Base-by-base conservation (phyloP, 2,113 vertebrate species). In the Himantopus leucocephalus region DNA sequence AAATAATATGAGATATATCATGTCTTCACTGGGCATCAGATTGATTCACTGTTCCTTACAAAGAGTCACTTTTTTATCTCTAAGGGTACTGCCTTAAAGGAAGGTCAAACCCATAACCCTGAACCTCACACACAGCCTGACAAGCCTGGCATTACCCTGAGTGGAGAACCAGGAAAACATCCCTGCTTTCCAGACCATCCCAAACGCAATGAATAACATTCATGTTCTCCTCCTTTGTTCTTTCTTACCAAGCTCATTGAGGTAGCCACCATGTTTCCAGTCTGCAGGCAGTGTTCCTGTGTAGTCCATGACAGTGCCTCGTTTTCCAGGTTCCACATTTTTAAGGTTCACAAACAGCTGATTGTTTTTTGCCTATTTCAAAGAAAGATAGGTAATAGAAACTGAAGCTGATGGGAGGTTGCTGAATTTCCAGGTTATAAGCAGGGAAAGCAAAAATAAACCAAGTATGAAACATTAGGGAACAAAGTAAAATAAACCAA, bases 191-290 rank as follows among this genome's bases (percentile, higher is more conserved):
- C 30, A 66, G 15, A 35, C 37, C 29, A 27, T 60, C 37, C 35
- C 35, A 86, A 62, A 43, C 11, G 43, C 21, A 70, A 9, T 10
- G 11, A 71, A 1, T 86, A 52, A 73, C 50, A 63, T n/a, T n/a
- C 47, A 52, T 7, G 21, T 77, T 72, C 39, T 66, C 32, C 23
- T 81, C 8, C 3, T 6, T 15, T 10, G 14, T 27, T 29, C n/a
- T 21, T 73, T 34, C 62, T 92, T 98, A 99, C 99, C 99, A 6
- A 99, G 98, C 60, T 99, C 99, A 64, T 98, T 99, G 90, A 99
- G 98, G 97, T 98, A 99, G 93, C 98, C 98, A 1, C 98, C 98
- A 1, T 99, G 99, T 89, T 99, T 99, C 99, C 99, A 99, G 96
- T 99, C 99, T 4, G 99, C 99, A 8, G 99, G 99, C 75, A 99